Percentiles rank a stretch among this genome's conserved stretches.
These are phyloP conservation scores for Cryptoblepharus egeriae DNA, from an alignment of 2,797 vertebrate species.

Conservation along the genomic window DNA sequence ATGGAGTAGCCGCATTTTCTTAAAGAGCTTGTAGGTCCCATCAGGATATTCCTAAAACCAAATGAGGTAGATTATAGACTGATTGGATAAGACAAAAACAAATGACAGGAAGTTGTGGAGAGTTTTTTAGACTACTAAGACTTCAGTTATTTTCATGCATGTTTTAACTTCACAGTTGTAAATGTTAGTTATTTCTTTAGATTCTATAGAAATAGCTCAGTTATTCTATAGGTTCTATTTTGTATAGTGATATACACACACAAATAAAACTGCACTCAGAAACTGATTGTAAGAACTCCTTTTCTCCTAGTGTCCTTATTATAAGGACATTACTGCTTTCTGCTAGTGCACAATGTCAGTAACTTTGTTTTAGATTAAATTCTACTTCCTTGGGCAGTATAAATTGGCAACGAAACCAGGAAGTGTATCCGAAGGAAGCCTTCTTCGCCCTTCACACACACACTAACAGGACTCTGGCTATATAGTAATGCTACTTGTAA, in stretches of 20 bases:
- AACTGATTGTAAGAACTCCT: neutral
- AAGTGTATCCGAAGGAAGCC: neutral
- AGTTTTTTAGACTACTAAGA: neutral
- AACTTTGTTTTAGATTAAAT: neutral
- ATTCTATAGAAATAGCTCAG: no score
- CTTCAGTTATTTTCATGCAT: neutral
- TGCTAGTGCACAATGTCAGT: neutral
- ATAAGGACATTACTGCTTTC: conserved; percentile 3
- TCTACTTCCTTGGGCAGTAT: neutral
- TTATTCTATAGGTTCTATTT: neutral
- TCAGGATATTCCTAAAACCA: neutral
- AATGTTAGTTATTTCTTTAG: no score
- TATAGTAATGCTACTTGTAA: neutral
- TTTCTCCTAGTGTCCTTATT: neutral
- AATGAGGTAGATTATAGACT: neutral
- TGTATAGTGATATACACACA: neutral
- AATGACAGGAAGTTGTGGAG: neutral
- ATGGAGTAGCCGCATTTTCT: neutral
- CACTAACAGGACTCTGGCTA: neutral
- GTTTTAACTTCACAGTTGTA: neutral
- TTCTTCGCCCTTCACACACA: conserved; percentile 14
- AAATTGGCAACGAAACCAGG: conserved; percentile 7
- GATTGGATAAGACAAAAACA: neutral
- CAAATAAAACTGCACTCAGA: neutral
- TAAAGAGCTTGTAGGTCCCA: neutral